These are phyloP conservation scores for Tigriopus californicus DNA, from an alignment of 2,888 invertebrate species.

Conservation along the genomic window DNA sequence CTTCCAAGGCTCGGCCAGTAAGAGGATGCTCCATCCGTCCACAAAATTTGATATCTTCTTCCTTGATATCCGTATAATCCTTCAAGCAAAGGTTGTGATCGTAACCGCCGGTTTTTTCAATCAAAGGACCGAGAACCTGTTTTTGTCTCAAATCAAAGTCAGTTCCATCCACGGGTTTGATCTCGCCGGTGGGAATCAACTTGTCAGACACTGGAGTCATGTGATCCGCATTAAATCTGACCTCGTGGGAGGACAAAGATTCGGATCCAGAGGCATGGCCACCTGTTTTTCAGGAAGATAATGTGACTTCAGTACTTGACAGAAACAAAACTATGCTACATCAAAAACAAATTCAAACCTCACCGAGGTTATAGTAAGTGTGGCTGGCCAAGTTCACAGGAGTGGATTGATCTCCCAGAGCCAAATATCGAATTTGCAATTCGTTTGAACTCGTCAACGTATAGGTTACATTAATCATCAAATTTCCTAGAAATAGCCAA, in stretches of 20 bases:
- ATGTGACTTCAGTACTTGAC: background rate
- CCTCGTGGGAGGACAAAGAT: constrained; percentile 35
- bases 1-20: background rate
- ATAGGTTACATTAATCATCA: no score
- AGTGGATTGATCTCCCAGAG: background rate
- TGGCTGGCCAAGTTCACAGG: constrained; percentile 9
- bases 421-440: no score
- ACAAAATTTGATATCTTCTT: background rate
- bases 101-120: background rate
- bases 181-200: constrained; percentile 51
- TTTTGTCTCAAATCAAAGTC: constrained; percentile 42
- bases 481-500: no score
- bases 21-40: background rate
- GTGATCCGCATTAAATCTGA: constrained; percentile 53
- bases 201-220: constrained; percentile 50
- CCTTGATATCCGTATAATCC: background rate
- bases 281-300: background rate
- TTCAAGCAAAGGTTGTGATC: constrained; percentile 3
- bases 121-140: background rate
- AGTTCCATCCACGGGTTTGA: constrained; percentile 47
- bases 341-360: background rate
- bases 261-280: background rate
- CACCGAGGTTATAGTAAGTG: constrained; percentile 7
- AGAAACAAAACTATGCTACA: background rate
- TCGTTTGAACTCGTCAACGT: no score